Base-by-base conservation (phyloP, 2,797 vertebrate genomes). In the Propithecus perrieri region DNA sequence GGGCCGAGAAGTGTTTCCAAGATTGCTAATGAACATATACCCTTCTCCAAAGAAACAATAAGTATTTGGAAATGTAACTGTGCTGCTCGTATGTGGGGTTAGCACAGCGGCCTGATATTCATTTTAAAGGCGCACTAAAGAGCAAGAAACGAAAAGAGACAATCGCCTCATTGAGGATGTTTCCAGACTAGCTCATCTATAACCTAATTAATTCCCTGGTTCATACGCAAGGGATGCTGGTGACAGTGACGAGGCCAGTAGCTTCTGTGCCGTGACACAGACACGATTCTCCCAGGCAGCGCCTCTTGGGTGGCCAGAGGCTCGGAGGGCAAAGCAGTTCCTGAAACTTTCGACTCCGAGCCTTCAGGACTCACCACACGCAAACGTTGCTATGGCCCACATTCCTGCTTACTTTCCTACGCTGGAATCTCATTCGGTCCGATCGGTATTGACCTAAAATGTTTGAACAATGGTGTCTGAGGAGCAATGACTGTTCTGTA, bases 211-310 rank as follows among this genome's bases (percentile, higher is more conserved):
- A 12, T 57, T 65, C 24, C 81, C 57, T 35, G 38, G 46, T 90
- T 17, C 5, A 11, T n/a, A 28, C 28, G 55, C 43, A 14, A 53
- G 50, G n/a, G 46, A 20, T 3, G 35, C 24, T 18, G 1, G 24
- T 18, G 17, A 55, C 8, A 35, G 4, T 43, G 41, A 30, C 1
- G 33, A 26, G 46, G 26, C 18, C 0, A 43, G 28, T 4, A 57
- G 72, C 20, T 48, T 41, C 63, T 5, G 7, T 4, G 63, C n/a
- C 15, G 33, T 18, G 20, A 48, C 2, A 1, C 1, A 55, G 35
- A 6, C 6, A 0, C 7, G 41, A 48, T 22, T 22, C 59, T 57
- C 46, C 74, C 0, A 0, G 5, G 9, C 26, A 22, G 24, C 0
- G 7, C 28, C 63, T 48, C 89, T 50, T 35, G 0, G 26, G 20